A percentile compares a stretch with the other conserved stretches of the same genome.
phyloP scores from a whole-genome alignment of 2,797 vertebrate genomes.

The Molossus alvarezi region DNA sequence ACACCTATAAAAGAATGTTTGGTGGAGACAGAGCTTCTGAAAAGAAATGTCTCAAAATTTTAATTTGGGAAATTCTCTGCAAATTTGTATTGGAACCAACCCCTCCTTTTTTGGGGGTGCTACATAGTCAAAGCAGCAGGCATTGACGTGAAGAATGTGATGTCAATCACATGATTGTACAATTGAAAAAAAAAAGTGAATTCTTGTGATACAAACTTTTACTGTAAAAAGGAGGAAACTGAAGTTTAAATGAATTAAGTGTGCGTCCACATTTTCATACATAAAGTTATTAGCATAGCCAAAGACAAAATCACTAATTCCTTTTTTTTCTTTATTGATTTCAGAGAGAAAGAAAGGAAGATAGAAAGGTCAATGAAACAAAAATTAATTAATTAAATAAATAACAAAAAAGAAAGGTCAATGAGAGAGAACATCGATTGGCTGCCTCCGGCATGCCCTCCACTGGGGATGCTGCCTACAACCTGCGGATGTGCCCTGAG shows the following conservation, averaged over 20 bases:
- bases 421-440: no score
- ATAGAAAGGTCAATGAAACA: no score
- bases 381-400: no score
- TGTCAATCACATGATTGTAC: not conserved
- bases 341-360: no score
- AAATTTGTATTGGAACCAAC: not conserved
- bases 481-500: no score
- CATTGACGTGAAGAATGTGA: not conserved
- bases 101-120: not conserved
- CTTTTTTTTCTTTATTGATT: not conserved
- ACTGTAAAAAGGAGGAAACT: not conserved
- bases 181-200: conserved; percentile 46
- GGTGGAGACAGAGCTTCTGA: not conserved
- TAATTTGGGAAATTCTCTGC: conserved; percentile 35
- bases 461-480: no score
- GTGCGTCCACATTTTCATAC: not conserved
- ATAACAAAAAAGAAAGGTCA: no score
- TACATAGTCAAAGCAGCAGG: conserved; percentile 12
- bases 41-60: not conserved
- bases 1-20: not conserved
- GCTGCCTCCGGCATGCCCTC: no score
- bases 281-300: not conserved
- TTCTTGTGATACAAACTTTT: not conserved
- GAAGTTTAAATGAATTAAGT: conserved; percentile 7
- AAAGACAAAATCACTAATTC: conserved; percentile 3